A percentile compares a stretch with the other conserved stretches of the same genome.
Evolutionary conservation across 2,113 vertebrate genomes (phyloP).

Genomic region (Harpagus bidentatus): DNA sequence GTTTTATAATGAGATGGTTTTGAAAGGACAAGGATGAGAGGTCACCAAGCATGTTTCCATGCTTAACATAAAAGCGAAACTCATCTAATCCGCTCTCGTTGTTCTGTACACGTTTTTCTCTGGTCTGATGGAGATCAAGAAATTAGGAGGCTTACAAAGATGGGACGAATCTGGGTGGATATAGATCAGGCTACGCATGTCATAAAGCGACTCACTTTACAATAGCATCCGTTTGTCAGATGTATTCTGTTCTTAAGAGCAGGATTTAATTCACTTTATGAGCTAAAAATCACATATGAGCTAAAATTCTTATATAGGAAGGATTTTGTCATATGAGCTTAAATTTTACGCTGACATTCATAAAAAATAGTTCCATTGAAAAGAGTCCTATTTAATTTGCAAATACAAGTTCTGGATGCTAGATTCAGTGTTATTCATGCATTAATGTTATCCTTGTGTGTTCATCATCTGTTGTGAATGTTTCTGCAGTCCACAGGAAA

Average conservation of each 20-base stretch:
- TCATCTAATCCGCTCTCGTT: not conserved
- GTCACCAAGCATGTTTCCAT: not conserved
- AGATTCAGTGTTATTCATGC: not conserved
- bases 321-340: not conserved
- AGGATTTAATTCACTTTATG: not conserved
- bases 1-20: not conserved
- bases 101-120: not conserved
- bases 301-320: not conserved
- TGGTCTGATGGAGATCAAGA: not conserved
- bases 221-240: not conserved
- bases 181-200: not conserved
- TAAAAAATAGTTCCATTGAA: not conserved
- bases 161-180: not conserved
- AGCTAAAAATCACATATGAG: not conserved
- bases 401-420: not conserved
- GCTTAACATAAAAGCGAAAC: not conserved
- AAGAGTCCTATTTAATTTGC: not conserved
- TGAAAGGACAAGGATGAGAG: not conserved
- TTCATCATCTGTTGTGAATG: not conserved
- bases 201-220: not conserved
- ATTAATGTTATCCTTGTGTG: not conserved
- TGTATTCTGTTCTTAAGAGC: not conserved
- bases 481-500: not conserved
- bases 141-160: not conserved
- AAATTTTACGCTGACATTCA: not conserved